phyloP scores from a whole-genome alignment of 2,113 vertebrate genomes.

The Microcebus lehilahytsara region DNA sequence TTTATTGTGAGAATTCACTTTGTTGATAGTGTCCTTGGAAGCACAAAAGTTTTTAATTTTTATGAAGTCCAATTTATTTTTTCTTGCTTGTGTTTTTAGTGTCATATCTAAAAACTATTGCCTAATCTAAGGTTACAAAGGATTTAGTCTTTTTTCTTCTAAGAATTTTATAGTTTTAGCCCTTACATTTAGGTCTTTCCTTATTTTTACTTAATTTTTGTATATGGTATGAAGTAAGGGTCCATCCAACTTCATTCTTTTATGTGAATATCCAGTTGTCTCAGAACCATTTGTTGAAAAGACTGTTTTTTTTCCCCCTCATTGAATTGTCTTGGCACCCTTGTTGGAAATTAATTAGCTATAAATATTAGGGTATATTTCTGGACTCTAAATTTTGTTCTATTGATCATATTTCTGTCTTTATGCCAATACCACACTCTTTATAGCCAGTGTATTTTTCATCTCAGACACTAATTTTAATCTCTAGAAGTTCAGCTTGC shows the following conservation, averaged over 20 bases:
- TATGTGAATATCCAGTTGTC: background rate
- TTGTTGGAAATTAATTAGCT: background rate
- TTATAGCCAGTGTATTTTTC: background rate
- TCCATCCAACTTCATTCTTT: background rate
- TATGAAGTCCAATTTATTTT: background rate
- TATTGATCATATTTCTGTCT: background rate
- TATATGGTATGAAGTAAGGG: background rate
- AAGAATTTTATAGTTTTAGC: background rate
- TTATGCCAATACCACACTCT: background rate
- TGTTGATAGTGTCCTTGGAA: background rate
- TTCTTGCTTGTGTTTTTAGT: background rate
- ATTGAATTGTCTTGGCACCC: background rate
- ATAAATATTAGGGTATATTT: background rate
- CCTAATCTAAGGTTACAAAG: background rate
- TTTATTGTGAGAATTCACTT: background rate
- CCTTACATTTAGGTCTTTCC: background rate
- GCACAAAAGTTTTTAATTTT: background rate
- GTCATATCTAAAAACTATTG: background rate
- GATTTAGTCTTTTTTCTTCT: background rate
- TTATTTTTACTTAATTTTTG: background rate
- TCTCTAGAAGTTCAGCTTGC: background rate
- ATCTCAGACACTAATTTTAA: background rate
- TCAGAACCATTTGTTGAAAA: background rate
- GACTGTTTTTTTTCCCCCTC: background rate
- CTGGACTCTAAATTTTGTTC: background rate